Base-by-base conservation (phyloP, 2,797 vertebrate genomes). In the Spondyliosoma cantharus region DNA sequence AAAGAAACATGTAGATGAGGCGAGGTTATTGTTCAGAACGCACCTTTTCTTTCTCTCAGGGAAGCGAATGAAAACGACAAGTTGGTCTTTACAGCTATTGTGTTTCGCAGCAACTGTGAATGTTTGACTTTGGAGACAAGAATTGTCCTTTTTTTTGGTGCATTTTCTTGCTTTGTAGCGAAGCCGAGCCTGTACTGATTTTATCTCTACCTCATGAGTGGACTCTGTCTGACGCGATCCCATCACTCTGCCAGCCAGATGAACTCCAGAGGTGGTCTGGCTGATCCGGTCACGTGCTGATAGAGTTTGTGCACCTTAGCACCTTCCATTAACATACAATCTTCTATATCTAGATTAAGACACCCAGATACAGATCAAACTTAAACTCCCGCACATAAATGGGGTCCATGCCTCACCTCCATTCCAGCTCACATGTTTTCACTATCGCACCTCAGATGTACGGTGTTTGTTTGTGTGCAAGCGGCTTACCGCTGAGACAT, bases 401-500 rank as follows among this genome's bases (percentile, higher is more conserved):
- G 52, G 19, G 16, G 61, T 60, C 42, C 32, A 22, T 29, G n/a
- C 52, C 17, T 76, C 45, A 15, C 45, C 76, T 50, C 8, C n/a
- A 19, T 43, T 49, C 49, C 27, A 15, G 45, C 71, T 58, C 42
- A 29, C 56, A 20, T 22, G 66, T 75, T 77, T 83, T 80, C 24
- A 43, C 32, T 22, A 9, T 22, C 68, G 57, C 71, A 42, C 54
- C 70, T 0, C 12, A 84, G 71, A 85, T 52, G 24, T 67, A 82
- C 71, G 58, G 62, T 83, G 64, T 76, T 81, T 75, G 65, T 61
- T 71, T 78, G 61, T 74, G 70, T 81, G 64, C 86, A 63, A 11
- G 68, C n/a, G 76, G 65, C 45, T 76, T 76, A 57, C 66, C 53
- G 78, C 86, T 70, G 76, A 83, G 71, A 87, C 76, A 57, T 67